Base-by-base conservation (phyloP, 2,113 vertebrate species). In the Hiodon alosoides region DNA sequence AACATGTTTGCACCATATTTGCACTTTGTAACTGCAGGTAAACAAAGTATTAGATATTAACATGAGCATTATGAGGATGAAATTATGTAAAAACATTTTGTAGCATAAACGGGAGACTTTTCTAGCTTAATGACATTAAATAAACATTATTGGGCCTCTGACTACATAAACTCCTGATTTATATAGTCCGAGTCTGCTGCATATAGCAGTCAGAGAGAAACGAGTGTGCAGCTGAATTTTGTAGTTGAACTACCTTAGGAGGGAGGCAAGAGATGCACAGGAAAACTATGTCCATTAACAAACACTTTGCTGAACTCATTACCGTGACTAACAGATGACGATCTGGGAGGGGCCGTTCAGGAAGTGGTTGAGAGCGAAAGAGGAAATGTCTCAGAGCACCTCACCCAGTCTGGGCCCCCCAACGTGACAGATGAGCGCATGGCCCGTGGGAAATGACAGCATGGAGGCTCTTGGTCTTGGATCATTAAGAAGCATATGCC, bases 401-500 rank as follows among this genome's bases (percentile, higher is more conserved):
- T 92, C 89, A 91, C 83, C 90, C 91, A 91, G 89, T 92, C 87
- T 93, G 90, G 89, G 89, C 84, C 85, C 85, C 89, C 90, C 84
- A 88, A 85, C 88, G 90, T 90, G 90, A 91, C 90, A 93, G 92
- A 93, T 93, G 90, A 93, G 87, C 83, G 86, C 84, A 84, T 87
- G 89, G 17, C 91, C 91, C 87, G 87, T 90, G 92, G 92, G 92
- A 91, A 81, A 92, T 92, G 91, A 91, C 91, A 92, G 89, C 92
- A 88, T 90, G 91, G 91, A 90, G 90, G 91, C 91, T 91, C 92
- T 92, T 89, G 87, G 92, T 88, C 89, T 88, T 86, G 92, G 90
- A 93, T 91, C 93, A 94, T 94, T 93, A 93, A 90, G 89, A 90
- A 93, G 91, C 91, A 93, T 93, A 93, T 93, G 93, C 91, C 88